A percentile compares a stretch with the other conserved stretches of the same genome.
Evolutionary conservation across 2,113 vertebrate genomes (phyloP).

Genomic region (Nanger granti): DNA sequence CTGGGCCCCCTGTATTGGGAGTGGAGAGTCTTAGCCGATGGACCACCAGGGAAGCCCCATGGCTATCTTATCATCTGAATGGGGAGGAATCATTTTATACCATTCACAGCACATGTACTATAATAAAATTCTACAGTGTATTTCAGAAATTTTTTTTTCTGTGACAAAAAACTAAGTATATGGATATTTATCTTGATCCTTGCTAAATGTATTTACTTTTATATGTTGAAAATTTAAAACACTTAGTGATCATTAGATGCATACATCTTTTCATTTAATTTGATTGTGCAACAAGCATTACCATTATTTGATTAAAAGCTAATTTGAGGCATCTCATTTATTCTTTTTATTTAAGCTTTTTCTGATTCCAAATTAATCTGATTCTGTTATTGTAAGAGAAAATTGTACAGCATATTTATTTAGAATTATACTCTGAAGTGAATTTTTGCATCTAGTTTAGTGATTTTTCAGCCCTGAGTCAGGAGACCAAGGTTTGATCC

Average conservation of each 20-base stretch:
- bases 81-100: not conserved
- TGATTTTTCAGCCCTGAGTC: not conserved
- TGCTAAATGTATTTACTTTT: not conserved
- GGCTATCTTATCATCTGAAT: not conserved
- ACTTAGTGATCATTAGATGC: not conserved
- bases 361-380: not conserved
- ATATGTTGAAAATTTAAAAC: not conserved
- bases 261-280: not conserved
- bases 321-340: not conserved
- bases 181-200: conserved; percentile 24
- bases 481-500: not conserved
- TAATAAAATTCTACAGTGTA: not conserved
- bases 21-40: not conserved
- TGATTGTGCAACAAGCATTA: not conserved
- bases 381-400: conserved; percentile 1
- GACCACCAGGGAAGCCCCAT: not conserved
- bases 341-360: conserved; percentile 20
- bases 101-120: not conserved
- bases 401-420: not conserved
- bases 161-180: not conserved
- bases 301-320: conserved; percentile 13
- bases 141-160: conserved; percentile 3
- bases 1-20: not conserved
- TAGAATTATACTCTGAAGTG: not conserved
- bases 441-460: not conserved